phyloP scores from a whole-genome alignment of 2,888 invertebrate species.

The Trachelus troglodyta region DNA sequence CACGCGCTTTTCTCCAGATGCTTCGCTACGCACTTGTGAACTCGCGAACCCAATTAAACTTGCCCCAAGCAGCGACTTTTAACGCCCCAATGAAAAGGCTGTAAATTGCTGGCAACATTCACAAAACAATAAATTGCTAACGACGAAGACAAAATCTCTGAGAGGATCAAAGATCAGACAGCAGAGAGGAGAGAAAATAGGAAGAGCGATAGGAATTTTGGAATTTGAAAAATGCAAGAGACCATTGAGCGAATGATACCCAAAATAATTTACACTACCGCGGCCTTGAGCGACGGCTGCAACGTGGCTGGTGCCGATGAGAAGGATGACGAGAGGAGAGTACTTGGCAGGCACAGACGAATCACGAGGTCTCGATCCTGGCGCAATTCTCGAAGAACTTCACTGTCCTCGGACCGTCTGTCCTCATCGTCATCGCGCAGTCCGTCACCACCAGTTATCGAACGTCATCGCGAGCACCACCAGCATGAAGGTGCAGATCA shows the following conservation, averaged over 20 bases:
- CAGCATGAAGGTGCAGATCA: background rate
- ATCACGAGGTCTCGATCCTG: conserved; percentile 31
- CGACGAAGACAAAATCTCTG: background rate
- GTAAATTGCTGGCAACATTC: background rate
- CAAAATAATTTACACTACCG: conserved; percentile 56
- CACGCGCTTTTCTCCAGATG: conserved; percentile 35
- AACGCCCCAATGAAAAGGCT: background rate
- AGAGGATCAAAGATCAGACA: background rate
- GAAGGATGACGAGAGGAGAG: conserved; percentile 41
- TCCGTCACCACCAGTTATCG: conserved; percentile 47
- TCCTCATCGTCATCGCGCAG: conserved; percentile 59
- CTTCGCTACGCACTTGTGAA: background rate
- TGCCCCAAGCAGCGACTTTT: background rate
- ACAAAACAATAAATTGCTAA: background rate
- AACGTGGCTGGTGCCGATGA: conserved; percentile 21
- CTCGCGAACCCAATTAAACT: background rate
- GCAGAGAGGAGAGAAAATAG: background rate
- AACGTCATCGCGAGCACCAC: background rate
- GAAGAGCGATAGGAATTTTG: conserved; percentile 1
- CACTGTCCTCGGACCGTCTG: conserved; percentile 40
- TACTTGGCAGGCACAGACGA: conserved; percentile 38
- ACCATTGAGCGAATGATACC: conserved; percentile 55
- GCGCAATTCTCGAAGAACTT: conserved; percentile 33
- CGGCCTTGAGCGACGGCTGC: conserved; percentile 44
- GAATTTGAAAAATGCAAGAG: conserved; percentile 43